Conservation (phyloP, 2,113 vertebrate genomes). For the Todiramphus chloris region DNA sequence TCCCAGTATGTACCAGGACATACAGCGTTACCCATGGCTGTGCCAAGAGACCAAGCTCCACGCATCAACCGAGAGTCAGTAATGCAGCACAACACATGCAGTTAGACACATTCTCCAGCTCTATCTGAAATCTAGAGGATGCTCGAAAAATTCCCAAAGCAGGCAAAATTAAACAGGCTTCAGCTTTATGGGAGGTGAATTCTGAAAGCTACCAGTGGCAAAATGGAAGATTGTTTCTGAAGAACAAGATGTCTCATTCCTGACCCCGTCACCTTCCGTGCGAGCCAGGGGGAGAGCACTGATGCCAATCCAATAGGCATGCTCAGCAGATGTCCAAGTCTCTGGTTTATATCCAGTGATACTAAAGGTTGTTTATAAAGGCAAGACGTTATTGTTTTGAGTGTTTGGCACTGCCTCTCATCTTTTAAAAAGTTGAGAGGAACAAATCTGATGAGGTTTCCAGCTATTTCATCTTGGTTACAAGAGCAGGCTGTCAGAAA, state of each 20-base stretch:
- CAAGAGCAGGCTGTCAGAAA: background rate
- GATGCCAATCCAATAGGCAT: slow-evolving; percentile 48
- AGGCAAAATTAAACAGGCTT: background rate
- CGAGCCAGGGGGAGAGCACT: slow-evolving; percentile 17
- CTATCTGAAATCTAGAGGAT: background rate
- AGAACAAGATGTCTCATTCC: slow-evolving; percentile 50
- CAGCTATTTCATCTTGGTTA: slow-evolving; percentile 30
- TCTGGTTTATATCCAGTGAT: slow-evolving; percentile 64
- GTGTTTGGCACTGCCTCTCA: slow-evolving; percentile 53
- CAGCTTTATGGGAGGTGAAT: background rate
- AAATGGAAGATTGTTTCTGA: slow-evolving; percentile 44
- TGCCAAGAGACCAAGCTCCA: background rate
- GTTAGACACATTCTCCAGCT: rapidly evolving
- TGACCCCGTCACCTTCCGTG: slow-evolving; percentile 17
- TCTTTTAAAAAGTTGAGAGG: slow-evolving; percentile 45
- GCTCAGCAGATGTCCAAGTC: slow-evolving; percentile 59
- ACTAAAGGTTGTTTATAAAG: slow-evolving; percentile 66
- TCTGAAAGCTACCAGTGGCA: slow-evolving; percentile 23
- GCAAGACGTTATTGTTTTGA: slow-evolving; percentile 62
- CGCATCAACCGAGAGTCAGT: background rate
- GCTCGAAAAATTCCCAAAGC: background rate
- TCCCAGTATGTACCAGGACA: background rate
- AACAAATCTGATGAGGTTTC: slow-evolving; percentile 62
- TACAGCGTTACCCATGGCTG: background rate
- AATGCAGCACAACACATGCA: background rate